Evolutionary conservation across 2,888 invertebrate genomes (phyloP), one percentile per base, ranked within the genome.

Genomic region (Epicampocera succincta): DNA sequence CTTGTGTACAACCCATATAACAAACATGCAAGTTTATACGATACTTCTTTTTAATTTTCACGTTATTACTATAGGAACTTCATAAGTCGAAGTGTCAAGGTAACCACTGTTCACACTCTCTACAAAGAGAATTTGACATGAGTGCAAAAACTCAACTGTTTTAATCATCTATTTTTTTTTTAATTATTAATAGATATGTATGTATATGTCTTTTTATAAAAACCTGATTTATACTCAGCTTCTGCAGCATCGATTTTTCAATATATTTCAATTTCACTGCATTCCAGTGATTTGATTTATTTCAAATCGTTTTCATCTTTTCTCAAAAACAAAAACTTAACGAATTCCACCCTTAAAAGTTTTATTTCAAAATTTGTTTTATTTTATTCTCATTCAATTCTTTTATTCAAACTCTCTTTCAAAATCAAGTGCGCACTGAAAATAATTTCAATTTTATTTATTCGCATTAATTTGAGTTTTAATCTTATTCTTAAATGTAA

Each of bases 391-490:
- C 73, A 81, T 58, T 73, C 69, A 50, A 25, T 69, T 76, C 48
- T 17, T 42, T 66, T 68, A 38, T 66, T 61, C 56, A 29, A 68
- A 68, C 80, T 76, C 80, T 80, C 80, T 52, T 76, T 69, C 38
- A 40, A 69, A 65, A 33, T 8, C 8, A 9, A 33, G 33, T 78
- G 81, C 77, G 81, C 81, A 82, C 54, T 74, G 33, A 73, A 33
- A 44, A 33, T 21, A 3, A 33, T 75, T 72, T 54, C 9, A 66
- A 52, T 58, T 77, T 48, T 50, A 58, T 42, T 58, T 48, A 40
- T 58, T 58, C 19, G 17, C 29, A 1, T 40, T 11, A 38, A 52
- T 60, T 52, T 15, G 21, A 54, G 44, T 46, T 61, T n/a, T 21
- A 33, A 33, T 33, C 33, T 73, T 46, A 9, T 25, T 44, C 21